phyloP scores from a whole-genome alignment of 2,888 invertebrate genomes.

The Lomographa bimaculata region DNA sequence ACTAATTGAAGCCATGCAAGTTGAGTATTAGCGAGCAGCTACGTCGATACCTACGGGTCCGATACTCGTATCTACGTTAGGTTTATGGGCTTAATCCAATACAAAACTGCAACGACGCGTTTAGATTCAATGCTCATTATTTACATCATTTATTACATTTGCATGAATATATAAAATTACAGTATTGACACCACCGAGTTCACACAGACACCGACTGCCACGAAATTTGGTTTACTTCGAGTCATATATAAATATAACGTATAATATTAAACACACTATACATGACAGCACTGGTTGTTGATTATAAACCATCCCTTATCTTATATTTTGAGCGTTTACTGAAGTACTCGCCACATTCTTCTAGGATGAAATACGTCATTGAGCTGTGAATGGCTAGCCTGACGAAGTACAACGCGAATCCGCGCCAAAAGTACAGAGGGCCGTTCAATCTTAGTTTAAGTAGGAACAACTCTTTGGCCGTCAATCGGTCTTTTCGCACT shows the following conservation, averaged over 20 bases:
- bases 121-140: constrained; percentile 20
- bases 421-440: constrained; percentile 95
- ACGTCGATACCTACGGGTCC: constrained; percentile 20
- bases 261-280: too few species aligned
- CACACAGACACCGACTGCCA: too few species aligned
- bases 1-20: constrained; percentile 73
- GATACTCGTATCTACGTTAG: constrained; percentile 32
- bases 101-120: constrained; percentile 34
- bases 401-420: constrained; percentile 96
- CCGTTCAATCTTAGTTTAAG: constrained; percentile 92
- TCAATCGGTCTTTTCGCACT: constrained; percentile 32
- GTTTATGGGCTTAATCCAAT: constrained; percentile 57
- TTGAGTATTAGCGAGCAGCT: constrained; percentile 57
- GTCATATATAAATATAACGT: too few species aligned
- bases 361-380: constrained; percentile 95
- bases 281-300: too few species aligned
- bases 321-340: too few species aligned
- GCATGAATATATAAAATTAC: too few species aligned
- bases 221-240: too few species aligned
- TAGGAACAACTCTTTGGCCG: constrained; percentile 87
- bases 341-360: constrained; percentile 87
- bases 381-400: constrained; percentile 97
- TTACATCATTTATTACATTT: too few species aligned
- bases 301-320: too few species aligned
- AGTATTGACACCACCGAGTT: too few species aligned